Conservation (phyloP, 2,113 vertebrate species). For the Gavialis gangeticus region DNA sequence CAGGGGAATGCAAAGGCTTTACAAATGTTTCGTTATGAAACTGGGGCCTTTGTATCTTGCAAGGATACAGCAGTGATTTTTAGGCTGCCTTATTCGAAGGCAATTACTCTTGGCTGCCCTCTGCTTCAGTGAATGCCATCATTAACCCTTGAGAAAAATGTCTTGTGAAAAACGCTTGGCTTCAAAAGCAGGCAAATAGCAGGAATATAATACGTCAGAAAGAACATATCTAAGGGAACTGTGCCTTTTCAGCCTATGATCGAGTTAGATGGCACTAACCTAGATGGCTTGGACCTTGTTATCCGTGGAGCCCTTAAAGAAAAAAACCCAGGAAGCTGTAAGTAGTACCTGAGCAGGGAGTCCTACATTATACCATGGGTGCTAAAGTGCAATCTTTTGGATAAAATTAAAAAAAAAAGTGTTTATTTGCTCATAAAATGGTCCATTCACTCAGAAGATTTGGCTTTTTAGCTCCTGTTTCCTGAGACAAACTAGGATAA, state of each 20-base stretch:
- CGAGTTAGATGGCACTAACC: not conserved
- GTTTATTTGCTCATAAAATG: too few species aligned
- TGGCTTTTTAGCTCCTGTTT: too few species aligned
- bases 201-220: accelerated
- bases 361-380: not conserved
- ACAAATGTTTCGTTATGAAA: not conserved
- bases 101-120: not conserved
- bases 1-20: not conserved
- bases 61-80: accelerated
- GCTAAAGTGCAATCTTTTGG: not conserved
- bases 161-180: accelerated
- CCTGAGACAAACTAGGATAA: too few species aligned
- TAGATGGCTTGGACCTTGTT: not conserved
- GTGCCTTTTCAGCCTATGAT: accelerated
- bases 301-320: not conserved
- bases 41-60: not conserved
- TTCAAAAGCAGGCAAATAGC: accelerated
- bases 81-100: not conserved
- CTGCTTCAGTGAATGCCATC: accelerated
- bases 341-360: not conserved
- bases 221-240: accelerated
- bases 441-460: too few species aligned
- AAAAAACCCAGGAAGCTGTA: not conserved
- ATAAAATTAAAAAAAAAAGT: not conserved
- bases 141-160: accelerated